These are phyloP conservation scores for Manduca sexta DNA, from an alignment of 1,140 invertebrate species.

Conservation along the genomic window DNA sequence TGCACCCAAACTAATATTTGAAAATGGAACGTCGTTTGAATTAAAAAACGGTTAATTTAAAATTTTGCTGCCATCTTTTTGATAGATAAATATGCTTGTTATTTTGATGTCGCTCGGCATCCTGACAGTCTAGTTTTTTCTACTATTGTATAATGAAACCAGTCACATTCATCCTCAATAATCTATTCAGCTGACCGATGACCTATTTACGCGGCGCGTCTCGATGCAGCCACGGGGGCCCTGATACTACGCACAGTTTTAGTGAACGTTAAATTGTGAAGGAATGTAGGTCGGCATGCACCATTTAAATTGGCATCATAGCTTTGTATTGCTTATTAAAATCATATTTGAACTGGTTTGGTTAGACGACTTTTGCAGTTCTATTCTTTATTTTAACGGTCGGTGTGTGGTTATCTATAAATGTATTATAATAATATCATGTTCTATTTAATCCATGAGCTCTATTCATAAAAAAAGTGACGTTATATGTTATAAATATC, in stretches of 20 bases:
- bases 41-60: too few species aligned
- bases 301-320: slow-evolving; percentile 10
- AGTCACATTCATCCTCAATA: slow-evolving; percentile 15
- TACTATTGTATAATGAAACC: slow-evolving; percentile 1
- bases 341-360: slow-evolving; percentile 3
- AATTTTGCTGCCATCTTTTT: too few species aligned
- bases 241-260: slow-evolving; percentile 14
- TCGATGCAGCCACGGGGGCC: slow-evolving; percentile 19
- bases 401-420: neutral
- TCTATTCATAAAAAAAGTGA: too few species aligned
- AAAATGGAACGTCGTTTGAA: too few species aligned
- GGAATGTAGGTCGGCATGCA: slow-evolving; percentile 11
- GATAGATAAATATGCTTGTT: too few species aligned
- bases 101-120: too few species aligned
- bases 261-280: slow-evolving; percentile 9
- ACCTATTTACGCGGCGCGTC: slow-evolving; percentile 14
- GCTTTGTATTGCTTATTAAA: slow-evolving; percentile 4
- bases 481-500: too few species aligned
- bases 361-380: neutral
- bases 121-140: neutral
- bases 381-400: neutral
- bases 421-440: too few species aligned
- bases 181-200: slow-evolving; percentile 18
- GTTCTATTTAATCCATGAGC: too few species aligned
- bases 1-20: too few species aligned